A percentile compares a stretch with the other conserved stretches of the same genome.
Evolutionary conservation across 2,797 vertebrate genomes (phyloP).

Genomic region (Peromyscus eremicus): DNA sequence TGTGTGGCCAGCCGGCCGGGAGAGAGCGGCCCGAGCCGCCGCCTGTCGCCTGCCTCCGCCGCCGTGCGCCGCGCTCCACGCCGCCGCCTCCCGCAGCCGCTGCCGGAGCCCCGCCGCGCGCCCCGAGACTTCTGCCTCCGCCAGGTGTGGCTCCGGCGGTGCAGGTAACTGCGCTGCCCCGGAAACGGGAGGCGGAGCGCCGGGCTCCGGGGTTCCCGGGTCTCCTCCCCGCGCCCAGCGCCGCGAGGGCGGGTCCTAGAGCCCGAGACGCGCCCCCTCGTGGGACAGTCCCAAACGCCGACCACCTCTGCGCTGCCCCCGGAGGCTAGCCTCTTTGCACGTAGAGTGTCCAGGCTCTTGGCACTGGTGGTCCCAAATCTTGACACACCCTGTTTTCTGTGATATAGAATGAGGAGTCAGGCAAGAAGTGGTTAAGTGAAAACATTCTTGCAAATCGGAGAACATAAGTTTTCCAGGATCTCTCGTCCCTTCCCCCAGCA

Average conservation of each 20-base stretch:
- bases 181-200: constrained; percentile 77
- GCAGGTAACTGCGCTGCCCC: constrained; percentile 85
- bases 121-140: constrained; percentile 70
- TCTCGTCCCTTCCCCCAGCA: constrained; percentile 76
- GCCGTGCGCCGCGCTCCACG: constrained; percentile 58
- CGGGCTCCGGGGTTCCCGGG: constrained; percentile 70
- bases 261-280: constrained; percentile 81
- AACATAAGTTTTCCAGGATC: constrained; percentile 80
- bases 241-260: constrained; percentile 68
- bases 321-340: background rate
- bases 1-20: constrained; percentile 69
- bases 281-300: constrained; percentile 66
- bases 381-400: background rate
- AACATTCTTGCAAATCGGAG: constrained; percentile 78
- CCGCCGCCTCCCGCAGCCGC: constrained; percentile 20
- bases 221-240: constrained; percentile 75
- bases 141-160: constrained; percentile 89
- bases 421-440: constrained; percentile 77
- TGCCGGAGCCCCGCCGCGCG: background rate
- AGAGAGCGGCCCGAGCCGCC: constrained; percentile 49
- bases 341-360: background rate
- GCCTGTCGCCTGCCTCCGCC: constrained; percentile 72
- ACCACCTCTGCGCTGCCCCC: background rate
- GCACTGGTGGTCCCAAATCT: constrained; percentile 18
- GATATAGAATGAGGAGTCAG: constrained; percentile 37